Evolutionary conservation across 92 coral and sea anemone species (phyloP).

Genomic region (Umimayanthus chanpuru): DNA sequence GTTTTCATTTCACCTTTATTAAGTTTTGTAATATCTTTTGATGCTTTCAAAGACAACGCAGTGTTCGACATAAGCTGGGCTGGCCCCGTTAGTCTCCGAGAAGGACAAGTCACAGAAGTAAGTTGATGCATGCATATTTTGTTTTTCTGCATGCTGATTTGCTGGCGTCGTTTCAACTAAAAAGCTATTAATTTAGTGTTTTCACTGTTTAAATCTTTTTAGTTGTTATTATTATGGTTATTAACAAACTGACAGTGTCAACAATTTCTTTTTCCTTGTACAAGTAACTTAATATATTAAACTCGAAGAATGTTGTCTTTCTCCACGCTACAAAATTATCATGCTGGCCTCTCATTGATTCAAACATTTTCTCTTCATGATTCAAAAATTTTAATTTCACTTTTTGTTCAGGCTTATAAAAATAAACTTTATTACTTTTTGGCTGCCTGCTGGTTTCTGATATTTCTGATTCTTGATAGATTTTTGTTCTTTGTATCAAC

Average conservation of each 20-base stretch:
- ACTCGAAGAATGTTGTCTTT: too few species aligned
- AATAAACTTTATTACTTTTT: too few species aligned
- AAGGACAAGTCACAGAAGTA: constrained; percentile 81
- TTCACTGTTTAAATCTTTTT: background rate
- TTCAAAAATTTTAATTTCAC: too few species aligned
- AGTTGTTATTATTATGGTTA: background rate
- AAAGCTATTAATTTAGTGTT: background rate
- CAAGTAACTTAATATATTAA: too few species aligned
- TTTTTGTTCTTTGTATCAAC: too few species aligned
- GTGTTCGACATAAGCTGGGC: constrained; percentile 91
- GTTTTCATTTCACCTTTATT: constrained; percentile 59
- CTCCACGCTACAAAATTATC: too few species aligned
- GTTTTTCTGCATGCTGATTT: background rate
- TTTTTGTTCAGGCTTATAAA: too few species aligned
- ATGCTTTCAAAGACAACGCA: constrained; percentile 83
- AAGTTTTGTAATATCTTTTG: constrained; percentile 60
- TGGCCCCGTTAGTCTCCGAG: constrained; percentile 80
- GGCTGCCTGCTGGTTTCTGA: too few species aligned
- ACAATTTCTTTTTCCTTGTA: background rate
- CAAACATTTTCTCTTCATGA: too few species aligned
- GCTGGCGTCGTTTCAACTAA: background rate
- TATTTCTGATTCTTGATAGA: too few species aligned
- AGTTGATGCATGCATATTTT: constrained; percentile 34
- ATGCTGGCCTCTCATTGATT: too few species aligned
- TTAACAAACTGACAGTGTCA: background rate